These are phyloP conservation scores for Tenthredo distinguenda DNA, from an alignment of 2,888 invertebrate species.

Conservation along the genomic window DNA sequence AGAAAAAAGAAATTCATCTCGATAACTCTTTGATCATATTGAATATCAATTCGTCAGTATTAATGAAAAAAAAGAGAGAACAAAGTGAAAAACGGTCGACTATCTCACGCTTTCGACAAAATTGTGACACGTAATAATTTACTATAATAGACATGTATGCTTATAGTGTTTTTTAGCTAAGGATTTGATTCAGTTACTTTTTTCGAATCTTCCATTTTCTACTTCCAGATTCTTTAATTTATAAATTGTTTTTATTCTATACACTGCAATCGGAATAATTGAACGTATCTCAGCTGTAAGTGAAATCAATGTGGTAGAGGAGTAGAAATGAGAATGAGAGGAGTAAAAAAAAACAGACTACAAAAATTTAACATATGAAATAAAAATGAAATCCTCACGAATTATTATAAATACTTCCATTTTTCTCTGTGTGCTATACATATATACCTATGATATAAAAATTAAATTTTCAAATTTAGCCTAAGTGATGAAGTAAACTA, in stretches of 20 bases:
- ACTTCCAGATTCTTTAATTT: not conserved
- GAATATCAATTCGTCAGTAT: not conserved
- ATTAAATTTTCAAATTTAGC: slow-evolving; percentile 8
- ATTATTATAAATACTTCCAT: slow-evolving; percentile 46
- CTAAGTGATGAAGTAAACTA: not conserved
- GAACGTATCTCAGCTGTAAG: not conserved
- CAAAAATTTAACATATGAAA: not conserved
- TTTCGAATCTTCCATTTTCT: slow-evolving; percentile 8
- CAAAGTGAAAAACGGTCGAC: not conserved
- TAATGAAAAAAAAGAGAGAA: not conserved
- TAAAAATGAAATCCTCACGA: slow-evolving; percentile 16
- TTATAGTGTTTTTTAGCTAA: not conserved
- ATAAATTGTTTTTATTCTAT: not conserved
- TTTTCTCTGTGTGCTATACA: slow-evolving; percentile 48
- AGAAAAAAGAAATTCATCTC: not conserved
- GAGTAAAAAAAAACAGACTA: not conserved
- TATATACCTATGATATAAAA: slow-evolving; percentile 15
- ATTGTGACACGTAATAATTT: not conserved
- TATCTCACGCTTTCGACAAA: not conserved
- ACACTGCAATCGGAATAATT: not conserved
- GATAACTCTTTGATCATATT: not conserved
- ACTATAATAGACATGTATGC: not conserved
- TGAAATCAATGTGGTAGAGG: not conserved
- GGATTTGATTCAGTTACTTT: not conserved
- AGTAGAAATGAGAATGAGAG: not conserved